Evolutionary conservation across 2,113 vertebrate genomes (phyloP).

Genomic region (Gila orcuttii): DNA sequence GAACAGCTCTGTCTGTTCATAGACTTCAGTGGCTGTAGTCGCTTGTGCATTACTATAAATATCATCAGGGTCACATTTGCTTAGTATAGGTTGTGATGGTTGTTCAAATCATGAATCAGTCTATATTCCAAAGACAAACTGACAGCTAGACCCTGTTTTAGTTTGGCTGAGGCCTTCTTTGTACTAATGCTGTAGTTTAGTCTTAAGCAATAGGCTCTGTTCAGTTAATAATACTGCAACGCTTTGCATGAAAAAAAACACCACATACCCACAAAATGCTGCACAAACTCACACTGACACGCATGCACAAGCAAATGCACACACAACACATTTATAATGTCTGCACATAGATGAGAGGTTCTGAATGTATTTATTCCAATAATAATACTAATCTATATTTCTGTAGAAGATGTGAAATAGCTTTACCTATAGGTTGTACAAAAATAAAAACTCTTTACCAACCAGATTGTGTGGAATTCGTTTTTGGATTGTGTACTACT

Average conservation of each 20-base stretch:
- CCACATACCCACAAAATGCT: neutral
- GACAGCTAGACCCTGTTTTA: constrained; percentile 23
- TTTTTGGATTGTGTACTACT: neutral
- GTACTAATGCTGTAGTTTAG: constrained; percentile 40
- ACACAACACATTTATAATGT: constrained; percentile 33
- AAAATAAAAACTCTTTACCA: constrained; percentile 86
- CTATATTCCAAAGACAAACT: constrained; percentile 35
- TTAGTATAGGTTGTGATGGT: constrained; percentile 3
- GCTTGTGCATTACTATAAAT: constrained; percentile 28
- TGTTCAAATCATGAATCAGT: constrained; percentile 24
- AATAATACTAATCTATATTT: constrained; percentile 70
- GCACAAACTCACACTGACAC: constrained; percentile 39
- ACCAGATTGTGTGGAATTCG: neutral
- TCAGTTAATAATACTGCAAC: constrained; percentile 47
- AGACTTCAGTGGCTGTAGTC: constrained; percentile 11
- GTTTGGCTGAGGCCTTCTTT: constrained; percentile 21
- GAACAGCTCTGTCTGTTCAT: constrained; percentile 18
- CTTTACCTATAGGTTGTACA: constrained; percentile 86
- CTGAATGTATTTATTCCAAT: constrained; percentile 66
- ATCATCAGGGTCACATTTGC: constrained; percentile 26
- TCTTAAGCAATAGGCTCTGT: constrained; percentile 60
- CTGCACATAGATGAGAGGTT: constrained; percentile 49
- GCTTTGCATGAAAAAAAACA: constrained; percentile 66
- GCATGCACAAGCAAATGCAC: neutral
- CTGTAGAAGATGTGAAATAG: constrained; percentile 62